phyloP scores from a whole-genome alignment of 2,797 vertebrate genomes.

The Tarsius wallacei region DNA sequence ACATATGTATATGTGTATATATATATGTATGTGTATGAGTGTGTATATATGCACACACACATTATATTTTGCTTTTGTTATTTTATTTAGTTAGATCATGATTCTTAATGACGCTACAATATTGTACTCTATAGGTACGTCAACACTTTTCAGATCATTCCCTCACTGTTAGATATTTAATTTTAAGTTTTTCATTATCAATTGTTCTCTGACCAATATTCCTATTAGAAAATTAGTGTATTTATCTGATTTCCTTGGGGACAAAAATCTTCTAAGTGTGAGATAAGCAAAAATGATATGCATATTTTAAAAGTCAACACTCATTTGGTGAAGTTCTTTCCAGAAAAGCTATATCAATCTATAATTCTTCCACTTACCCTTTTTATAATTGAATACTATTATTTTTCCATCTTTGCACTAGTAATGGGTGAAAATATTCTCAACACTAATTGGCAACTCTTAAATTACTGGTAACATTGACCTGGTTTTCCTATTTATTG shows the following conservation, averaged over 20 bases:
- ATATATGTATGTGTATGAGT: too few relatives aligned
- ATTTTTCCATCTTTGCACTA: constrained; percentile 27
- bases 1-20: too few relatives aligned
- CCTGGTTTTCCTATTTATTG: constrained; percentile 9
- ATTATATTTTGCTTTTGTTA: neutral
- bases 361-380: neutral
- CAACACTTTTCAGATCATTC: constrained; percentile 46
- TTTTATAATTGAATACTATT: constrained; percentile 48
- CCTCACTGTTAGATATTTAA: neutral
- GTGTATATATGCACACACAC: neutral
- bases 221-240: neutral
- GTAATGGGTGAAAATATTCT: neutral
- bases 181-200: constrained; percentile 34
- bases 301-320: neutral
- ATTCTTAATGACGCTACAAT: constrained; percentile 5
- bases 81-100: neutral
- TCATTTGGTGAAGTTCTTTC: neutral
- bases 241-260: neutral
- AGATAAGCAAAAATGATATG: constrained; percentile 17
- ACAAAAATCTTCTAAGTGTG: neutral
- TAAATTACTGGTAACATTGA: constrained; percentile 24
- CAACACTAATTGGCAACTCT: neutral
- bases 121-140: neutral
- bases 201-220: constrained; percentile 3
- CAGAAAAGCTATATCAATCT: neutral